Evolutionary conservation across 2,797 vertebrate species (phyloP), one percentile per base, ranked within the genome.

Genomic region (Cyclopterus lumpus): DNA sequence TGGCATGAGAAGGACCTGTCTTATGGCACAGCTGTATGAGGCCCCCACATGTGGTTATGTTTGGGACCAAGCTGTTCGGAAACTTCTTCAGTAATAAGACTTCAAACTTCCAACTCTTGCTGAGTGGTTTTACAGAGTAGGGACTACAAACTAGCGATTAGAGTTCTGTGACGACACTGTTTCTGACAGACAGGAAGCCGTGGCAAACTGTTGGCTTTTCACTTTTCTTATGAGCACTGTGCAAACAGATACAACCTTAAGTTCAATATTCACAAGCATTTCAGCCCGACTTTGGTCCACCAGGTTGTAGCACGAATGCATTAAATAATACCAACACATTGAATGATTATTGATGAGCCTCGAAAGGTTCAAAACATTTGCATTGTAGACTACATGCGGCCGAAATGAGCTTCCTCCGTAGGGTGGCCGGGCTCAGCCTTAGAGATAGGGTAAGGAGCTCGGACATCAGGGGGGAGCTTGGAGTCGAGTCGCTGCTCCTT

Each of bases 21-120:
- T 75, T 81, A 61, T 81, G 73, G 58, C 83, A 81, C 83, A 91
- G 77, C 89, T 92, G 90, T 82, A 48, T 55, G 69, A 79, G 54
- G 88, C 73, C 51, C 54, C 42, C 22, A 58, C 77, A 83, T 86
- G 77, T 88, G 86, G 77, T 60, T 64, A 49, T 85, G 84, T 91
- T 91, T 81, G 82, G 44, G 51, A 79, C 84, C 85, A 83, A 86
- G 75, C 79, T 88, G 73, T 80, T 90, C 15, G 22, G 36, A 88
- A 91, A 87, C 67, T 79, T 86, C 34, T 70, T 65, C 9, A 48
- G 8, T 62, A 30, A 32, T 15, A 77, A 53, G 20, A 68, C 64
- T 57, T 67, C 18, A 71, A 64, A 75, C 49, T 70, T 87, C 20
- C 6, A 38, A 51, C 18, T 55, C 44, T 67, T 78, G 20, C 60